phyloP scores from a whole-genome alignment of 2,113 vertebrate species.

The Nicator chloris region DNA sequence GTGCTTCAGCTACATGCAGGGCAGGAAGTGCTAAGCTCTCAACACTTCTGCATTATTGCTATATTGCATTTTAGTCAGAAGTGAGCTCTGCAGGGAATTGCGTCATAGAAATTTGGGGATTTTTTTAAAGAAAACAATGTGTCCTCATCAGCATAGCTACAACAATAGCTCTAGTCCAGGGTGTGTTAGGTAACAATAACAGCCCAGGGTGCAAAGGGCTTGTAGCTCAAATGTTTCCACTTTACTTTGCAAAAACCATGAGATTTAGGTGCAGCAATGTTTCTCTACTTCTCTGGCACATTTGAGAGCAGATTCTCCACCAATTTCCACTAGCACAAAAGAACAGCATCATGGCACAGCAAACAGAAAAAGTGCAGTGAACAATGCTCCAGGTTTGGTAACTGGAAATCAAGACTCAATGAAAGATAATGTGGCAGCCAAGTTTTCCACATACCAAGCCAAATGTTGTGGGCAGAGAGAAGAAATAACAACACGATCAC shows the following conservation, averaged over 20 bases:
- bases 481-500: neutral
- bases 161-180: neutral
- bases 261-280: neutral
- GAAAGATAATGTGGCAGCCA: neutral
- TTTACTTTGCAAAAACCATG: neutral
- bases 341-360: neutral
- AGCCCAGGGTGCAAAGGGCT: neutral
- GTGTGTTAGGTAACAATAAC: neutral
- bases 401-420: neutral
- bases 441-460: neutral
- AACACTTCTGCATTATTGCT: neutral
- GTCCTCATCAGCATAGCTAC: neutral
- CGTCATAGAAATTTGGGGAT: neutral
- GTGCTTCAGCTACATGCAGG: neutral
- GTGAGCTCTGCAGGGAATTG: neutral
- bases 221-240: neutral
- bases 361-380: neutral
- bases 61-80: neutral
- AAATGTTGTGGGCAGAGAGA: neutral
- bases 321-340: neutral
- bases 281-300: neutral
- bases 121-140: neutral
- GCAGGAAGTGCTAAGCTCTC: neutral
- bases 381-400: neutral
- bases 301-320: neutral